phyloP scores from a whole-genome alignment of 2,797 vertebrate species.

The Adelosebastes latens region DNA sequence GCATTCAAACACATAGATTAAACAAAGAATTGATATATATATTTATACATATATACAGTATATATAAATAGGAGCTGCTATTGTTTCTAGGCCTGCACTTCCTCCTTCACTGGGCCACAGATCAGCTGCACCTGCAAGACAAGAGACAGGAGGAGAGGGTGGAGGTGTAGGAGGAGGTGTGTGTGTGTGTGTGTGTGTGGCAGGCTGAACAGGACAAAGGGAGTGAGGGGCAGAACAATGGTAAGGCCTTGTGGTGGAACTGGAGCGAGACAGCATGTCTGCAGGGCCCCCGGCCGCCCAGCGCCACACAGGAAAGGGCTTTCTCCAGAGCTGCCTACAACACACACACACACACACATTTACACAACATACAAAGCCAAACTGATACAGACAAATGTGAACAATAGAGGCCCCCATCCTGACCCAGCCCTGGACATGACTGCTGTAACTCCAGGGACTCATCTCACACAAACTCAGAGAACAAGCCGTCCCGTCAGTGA shows the following conservation, averaged over 20 bases:
- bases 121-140: slow-evolving; percentile 79
- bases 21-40: neutral
- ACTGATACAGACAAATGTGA: slow-evolving; percentile 66
- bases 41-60: neutral
- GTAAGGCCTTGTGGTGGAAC: slow-evolving; percentile 80
- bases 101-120: slow-evolving; percentile 51
- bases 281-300: slow-evolving; percentile 62
- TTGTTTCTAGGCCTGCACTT: slow-evolving; percentile 73
- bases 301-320: slow-evolving; percentile 83
- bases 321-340: slow-evolving; percentile 67
- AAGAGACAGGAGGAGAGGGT: slow-evolving; percentile 54
- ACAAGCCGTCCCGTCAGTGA: slow-evolving; percentile 60
- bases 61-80: slow-evolving; percentile 78
- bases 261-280: slow-evolving; percentile 84
- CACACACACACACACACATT: slow-evolving; percentile 24
- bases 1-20: slow-evolving; percentile 22
- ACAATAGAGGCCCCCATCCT: slow-evolving; percentile 78
- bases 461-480: slow-evolving; percentile 62
- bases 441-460: slow-evolving; percentile 70
- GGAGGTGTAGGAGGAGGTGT: slow-evolving; percentile 39
- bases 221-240: slow-evolving; percentile 81
- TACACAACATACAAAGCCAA: slow-evolving; percentile 51
- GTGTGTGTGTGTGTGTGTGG: slow-evolving; percentile 10
- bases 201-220: slow-evolving; percentile 73
- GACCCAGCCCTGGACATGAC: slow-evolving; percentile 68